phyloP scores from a whole-genome alignment of 2,888 invertebrate species.

The Tetramorium bicarinatum region DNA sequence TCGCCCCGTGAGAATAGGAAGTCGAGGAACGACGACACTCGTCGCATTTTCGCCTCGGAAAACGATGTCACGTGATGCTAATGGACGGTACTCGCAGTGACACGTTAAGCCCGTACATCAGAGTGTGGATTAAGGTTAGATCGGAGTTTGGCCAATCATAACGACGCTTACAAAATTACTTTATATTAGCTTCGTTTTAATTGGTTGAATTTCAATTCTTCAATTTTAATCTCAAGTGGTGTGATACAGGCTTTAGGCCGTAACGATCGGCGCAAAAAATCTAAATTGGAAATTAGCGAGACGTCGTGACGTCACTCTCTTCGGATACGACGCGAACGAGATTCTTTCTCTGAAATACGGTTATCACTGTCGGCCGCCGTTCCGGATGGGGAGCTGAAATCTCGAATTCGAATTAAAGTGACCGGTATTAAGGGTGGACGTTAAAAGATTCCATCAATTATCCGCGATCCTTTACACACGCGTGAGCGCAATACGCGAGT shows the following conservation, averaged over 20 bases:
- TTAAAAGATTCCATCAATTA: conserved; percentile 30
- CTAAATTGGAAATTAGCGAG: neutral
- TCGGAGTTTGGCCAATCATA: too few species aligned
- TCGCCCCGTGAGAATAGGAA: conserved; percentile 32
- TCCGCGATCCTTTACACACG: conserved; percentile 1
- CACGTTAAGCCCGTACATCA: too few species aligned
- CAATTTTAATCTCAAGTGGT: too few species aligned
- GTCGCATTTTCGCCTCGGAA: neutral
- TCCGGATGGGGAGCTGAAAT: neutral
- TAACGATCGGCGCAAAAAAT: neutral
- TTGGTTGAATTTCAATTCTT: too few species aligned
- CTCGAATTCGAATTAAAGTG: conserved; percentile 18
- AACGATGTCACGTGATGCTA: conserved; percentile 6
- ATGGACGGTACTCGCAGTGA: neutral
- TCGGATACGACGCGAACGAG: neutral
- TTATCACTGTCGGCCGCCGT: neutral
- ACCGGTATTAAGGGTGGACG: neutral
- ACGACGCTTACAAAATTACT: too few species aligned
- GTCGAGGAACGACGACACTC: neutral
- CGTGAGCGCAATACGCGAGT: conserved; percentile 5
- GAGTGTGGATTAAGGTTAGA: too few species aligned
- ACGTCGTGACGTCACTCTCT: neutral
- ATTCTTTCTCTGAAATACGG: neutral
- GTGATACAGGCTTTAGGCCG: neutral
- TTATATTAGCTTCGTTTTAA: too few species aligned